phyloP scores from a whole-genome alignment of 64 coral and sea anemone genomes.

The Montipora cactus region DNA sequence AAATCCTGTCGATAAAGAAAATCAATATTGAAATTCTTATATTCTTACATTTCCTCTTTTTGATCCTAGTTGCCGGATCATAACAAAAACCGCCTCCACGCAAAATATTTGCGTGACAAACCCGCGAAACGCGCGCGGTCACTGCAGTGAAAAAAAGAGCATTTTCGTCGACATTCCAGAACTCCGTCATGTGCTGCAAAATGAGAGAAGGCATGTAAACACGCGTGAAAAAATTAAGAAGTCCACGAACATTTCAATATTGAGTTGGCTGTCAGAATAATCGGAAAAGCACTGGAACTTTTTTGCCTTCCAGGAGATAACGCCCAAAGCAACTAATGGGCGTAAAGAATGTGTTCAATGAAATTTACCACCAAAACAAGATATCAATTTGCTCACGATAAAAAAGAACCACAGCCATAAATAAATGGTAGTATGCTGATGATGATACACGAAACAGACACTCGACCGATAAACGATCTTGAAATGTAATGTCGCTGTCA shows the following conservation, averaged over 20 bases:
- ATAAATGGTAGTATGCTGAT: background rate
- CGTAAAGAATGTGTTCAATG: background rate
- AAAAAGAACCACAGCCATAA: background rate
- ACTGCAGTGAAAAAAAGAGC: no score
- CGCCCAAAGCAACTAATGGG: background rate
- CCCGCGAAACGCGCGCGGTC: constrained; percentile 2
- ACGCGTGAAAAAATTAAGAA: no score
- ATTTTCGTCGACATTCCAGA: no score
- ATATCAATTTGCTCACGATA: constrained; percentile 20
- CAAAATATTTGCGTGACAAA: background rate
- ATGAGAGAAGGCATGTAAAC: no score
- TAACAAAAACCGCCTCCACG: background rate
- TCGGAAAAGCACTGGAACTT: no score
- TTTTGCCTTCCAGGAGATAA: background rate
- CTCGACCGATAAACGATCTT: background rate
- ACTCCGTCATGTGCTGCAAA: no score
- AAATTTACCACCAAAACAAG: background rate
- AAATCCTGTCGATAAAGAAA: no score
- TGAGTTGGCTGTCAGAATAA: no score
- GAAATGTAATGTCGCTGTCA: background rate
- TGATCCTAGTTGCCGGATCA: no score
- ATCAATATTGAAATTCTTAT: no score
- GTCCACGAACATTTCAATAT: no score
- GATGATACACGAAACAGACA: background rate
- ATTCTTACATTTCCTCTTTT: no score